Evolutionary conservation across 2,797 vertebrate genomes (phyloP), one percentile per base, ranked within the genome.

Genomic region (Semaprochilodus insignis): DNA sequence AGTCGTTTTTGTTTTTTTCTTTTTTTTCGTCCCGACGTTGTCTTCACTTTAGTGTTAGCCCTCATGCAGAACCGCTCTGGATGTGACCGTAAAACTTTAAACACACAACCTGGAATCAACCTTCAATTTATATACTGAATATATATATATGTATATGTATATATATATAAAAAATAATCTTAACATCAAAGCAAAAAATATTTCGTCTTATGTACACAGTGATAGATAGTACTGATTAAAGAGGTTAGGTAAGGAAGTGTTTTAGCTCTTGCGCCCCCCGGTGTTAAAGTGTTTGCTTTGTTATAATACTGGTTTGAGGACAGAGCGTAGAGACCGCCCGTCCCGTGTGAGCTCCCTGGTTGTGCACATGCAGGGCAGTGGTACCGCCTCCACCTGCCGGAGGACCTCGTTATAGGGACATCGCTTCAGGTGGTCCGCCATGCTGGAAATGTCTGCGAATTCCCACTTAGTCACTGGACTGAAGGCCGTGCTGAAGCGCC

Each of bases 401-500:
- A 97, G 96, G 78, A 97, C 94, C 3, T 94, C 87, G 80, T 99
- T 99, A 91, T 96, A 99, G 86, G 91, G 96, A 87, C 98, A 99
- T 86, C 95, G 96, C 93, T 96, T 97, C 88, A 99, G 93, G 88
- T 99, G 98, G 91, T 98, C 94, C 6, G 97, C 97, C 97, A 99
- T 99, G 95, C 97, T 98, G 84, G 97, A 92, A 77, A 97, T 94
- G 88, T 98, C 96, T 0, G 95, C 95, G 93, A 98, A 99, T 74
- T 96, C 96, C 98, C 98, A 99, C 1, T 96, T 95, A 0, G 92
- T 93, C 84, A 99, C 97, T 0, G 96, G 96, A 92, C 96, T 97
- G 91, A 99, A 99, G 66, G 97, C 96, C 19, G 97, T 99, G 91
- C 97, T 99, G 94, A 99, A 99, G 91, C 96, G 91, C 98, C 98